Base-by-base conservation (phyloP, 1,140 invertebrate species). In the Aphelenchoides fujianensis region DNA sequence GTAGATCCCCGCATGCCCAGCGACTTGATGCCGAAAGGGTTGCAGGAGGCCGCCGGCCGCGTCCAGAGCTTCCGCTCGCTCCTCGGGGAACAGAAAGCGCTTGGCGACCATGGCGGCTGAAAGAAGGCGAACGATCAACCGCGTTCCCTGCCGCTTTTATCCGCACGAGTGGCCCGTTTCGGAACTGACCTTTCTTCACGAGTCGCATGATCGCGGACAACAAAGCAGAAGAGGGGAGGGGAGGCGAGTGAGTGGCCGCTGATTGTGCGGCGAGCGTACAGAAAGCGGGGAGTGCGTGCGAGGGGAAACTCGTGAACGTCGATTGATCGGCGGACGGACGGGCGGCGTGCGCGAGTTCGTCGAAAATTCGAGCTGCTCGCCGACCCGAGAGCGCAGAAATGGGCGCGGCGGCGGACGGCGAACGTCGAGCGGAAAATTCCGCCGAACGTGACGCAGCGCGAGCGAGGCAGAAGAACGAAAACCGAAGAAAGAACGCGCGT, bases 21-120 rank as follows among this genome's bases (percentile, higher is more conserved):
- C 69, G 30, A 73, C 69, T 72, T 71, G 37, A 9, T 71, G 62
- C 30, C 3, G 52, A 61, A 7, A 66, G 5, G 62, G 62, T 23
- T 67, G 3, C 7, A 66, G 31, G 16, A 36, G 62, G 34, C 5
- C 5, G 19, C 12, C 23, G 7, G 5, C 28, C 5, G 5, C 55
- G 5, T 59, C 23, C 55, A 19, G 34, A 59, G 5, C 7, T 7
- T 5, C 23, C 19, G 5, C 5, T 59, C 55, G 55, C 5, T 59
- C 34, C 19, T 23, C 55, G 5, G 55, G 55, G 34, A 7, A 59
- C 28, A 59, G 5, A 59, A 59, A 32, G 12, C 55, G 5, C 5
- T 5, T 59, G 5, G 55, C 19, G 5, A 59, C 55, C 55, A 59
- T 59, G 34, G 34, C 19, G 27, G 55, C 55, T 59, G 19, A 59